phyloP scores from a whole-genome alignment of 1,140 invertebrate genomes.

The Pomacea maculata region DNA sequence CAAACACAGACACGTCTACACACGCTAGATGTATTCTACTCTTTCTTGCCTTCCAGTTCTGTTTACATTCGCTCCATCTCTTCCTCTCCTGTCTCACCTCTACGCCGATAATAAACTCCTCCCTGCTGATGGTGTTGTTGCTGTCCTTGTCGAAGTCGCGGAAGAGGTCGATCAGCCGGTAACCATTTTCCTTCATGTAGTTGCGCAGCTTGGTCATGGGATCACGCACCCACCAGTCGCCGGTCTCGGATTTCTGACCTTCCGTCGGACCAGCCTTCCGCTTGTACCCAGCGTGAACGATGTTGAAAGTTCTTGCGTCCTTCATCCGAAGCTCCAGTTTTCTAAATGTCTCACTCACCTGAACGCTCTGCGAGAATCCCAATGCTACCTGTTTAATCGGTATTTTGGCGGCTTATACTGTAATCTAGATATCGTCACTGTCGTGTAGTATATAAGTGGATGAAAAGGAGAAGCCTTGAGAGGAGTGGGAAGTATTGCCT shows the following conservation, averaged over 20 bases:
- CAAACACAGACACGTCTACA: too few relatives aligned
- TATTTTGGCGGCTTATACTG: not conserved
- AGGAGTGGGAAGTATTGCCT: too few relatives aligned
- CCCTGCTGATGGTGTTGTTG: conserved; percentile 47
- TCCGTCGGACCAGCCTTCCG: conserved; percentile 16
- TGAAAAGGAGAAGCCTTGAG: too few relatives aligned
- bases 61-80: too few relatives aligned
- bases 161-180: conserved; percentile 60
- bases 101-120: conserved; percentile 51
- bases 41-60: too few relatives aligned
- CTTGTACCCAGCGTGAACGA: conserved; percentile 41
- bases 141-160: conserved; percentile 60
- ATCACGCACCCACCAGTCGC: conserved; percentile 40
- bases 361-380: conserved; percentile 45
- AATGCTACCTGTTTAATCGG: not conserved
- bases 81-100: conserved; percentile 28
- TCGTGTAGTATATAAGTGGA: not conserved
- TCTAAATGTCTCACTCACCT: conserved; percentile 52
- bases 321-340: conserved; percentile 69
- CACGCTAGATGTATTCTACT: too few relatives aligned
- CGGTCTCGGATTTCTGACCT: conserved; percentile 7
- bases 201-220: conserved; percentile 55
- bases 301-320: conserved; percentile 68
- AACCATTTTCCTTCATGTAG: conserved; percentile 46
- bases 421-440: not conserved